Percentiles rank a stretch among this genome's conserved stretches.
Conservation (phyloP, 2,797 vertebrate species). For the Antrozous pallidus region DNA sequence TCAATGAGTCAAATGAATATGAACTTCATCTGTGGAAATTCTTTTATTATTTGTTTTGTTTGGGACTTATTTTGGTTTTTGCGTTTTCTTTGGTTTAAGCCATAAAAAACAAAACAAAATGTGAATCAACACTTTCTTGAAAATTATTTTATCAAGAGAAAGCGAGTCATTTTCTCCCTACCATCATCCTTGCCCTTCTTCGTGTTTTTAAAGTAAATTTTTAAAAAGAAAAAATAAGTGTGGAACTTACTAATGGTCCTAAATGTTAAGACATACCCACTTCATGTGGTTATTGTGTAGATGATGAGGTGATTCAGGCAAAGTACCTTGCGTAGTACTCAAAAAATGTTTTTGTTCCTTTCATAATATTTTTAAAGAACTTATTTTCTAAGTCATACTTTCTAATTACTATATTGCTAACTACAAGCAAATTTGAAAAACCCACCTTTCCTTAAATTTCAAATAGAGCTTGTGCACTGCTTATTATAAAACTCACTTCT, state of each 20-base stretch:
- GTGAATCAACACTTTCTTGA: slow-evolving; percentile 67
- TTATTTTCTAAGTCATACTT: background rate
- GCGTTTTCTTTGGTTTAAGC: slow-evolving; percentile 33
- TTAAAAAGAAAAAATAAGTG: slow-evolving; percentile 69
- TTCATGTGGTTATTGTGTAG: background rate
- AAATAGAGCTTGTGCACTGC: background rate
- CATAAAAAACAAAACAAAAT: slow-evolving; percentile 40
- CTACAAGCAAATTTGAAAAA: background rate
- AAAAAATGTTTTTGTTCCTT: background rate
- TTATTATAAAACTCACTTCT: background rate
- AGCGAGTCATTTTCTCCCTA: slow-evolving; percentile 20
- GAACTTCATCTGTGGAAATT: slow-evolving; percentile 80
- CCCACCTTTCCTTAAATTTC: background rate
- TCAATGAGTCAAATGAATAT: slow-evolving; percentile 82
- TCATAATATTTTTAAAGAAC: background rate
- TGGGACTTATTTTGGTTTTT: slow-evolving; percentile 42
- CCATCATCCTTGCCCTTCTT: slow-evolving; percentile 51
- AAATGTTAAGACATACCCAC: background rate
- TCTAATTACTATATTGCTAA: background rate
- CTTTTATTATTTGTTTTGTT: slow-evolving; percentile 74
- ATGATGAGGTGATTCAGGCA: background rate
- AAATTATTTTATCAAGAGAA: slow-evolving; percentile 72
- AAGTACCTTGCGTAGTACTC: background rate
- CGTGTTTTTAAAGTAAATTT: slow-evolving; percentile 80
- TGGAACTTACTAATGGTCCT: background rate